Percentiles rank a stretch among this genome's conserved stretches.
Conservation (phyloP, 2,113 vertebrate species). For the Ageneiosus marmoratus region DNA sequence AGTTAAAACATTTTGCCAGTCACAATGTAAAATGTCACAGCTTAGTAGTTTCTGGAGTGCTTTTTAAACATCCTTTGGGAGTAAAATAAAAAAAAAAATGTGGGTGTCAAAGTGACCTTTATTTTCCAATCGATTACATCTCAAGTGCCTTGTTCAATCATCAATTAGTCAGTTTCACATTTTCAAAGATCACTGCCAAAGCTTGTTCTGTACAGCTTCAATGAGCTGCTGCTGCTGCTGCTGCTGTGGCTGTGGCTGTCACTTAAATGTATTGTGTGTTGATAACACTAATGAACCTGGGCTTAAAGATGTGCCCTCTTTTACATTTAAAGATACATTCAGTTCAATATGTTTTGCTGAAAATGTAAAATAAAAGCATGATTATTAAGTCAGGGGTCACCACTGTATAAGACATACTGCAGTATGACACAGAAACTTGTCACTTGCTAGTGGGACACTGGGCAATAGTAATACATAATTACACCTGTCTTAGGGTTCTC, state of each 20-base stretch:
- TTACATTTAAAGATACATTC: not conserved
- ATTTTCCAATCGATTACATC: conserved; percentile 48
- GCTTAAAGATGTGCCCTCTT: not conserved
- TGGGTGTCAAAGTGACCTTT: conserved; percentile 42
- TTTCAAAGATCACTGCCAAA: conserved; percentile 47
- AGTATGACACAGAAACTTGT: not conserved
- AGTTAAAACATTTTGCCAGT: conserved; percentile 24
- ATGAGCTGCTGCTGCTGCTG: conserved; percentile 33
- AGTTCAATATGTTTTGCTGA: not conserved
- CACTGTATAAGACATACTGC: too few relatives aligned
- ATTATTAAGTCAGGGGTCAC: not conserved
- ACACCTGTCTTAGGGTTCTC: not conserved
- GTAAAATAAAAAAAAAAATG: conserved; percentile 31
- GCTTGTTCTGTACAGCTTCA: conserved; percentile 50
- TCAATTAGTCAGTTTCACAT: conserved; percentile 45
- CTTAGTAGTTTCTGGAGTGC: conserved; percentile 7
- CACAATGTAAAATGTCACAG: conserved; percentile 40
- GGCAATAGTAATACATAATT: not conserved
- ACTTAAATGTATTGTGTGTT: conserved; percentile 41
- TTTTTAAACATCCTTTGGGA: conserved; percentile 33
- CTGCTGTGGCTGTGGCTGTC: conserved; percentile 41
- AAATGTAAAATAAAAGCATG: not conserved
- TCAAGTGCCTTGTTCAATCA: conserved; percentile 50
- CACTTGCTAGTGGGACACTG: not conserved
- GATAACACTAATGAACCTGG: conserved; percentile 1